Base-by-base conservation (phyloP, 2,888 invertebrate genomes). In the Dryomyza anilis region DNA sequence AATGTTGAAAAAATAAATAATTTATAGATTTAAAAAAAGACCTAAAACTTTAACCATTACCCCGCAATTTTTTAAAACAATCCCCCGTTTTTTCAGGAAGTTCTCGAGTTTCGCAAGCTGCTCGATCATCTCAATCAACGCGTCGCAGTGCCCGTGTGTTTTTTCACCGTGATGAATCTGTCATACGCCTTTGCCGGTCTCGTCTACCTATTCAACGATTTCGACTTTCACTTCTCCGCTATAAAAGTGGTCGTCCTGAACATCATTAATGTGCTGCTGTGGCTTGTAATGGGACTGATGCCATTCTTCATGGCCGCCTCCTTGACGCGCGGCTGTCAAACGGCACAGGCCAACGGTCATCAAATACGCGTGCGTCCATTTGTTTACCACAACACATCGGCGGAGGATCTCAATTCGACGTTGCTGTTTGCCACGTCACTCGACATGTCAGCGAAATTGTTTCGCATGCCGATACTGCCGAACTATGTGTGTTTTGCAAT, bases 301-400 rank as follows among this genome's bases (percentile, higher is more conserved):
- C 82, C 82, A 0, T 82, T 74, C 71, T 85, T 85, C 53, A 82
- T 92, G 89, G 93, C 93, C 19, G 90, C 93, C 0, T 86, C 91
- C 60, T 85, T 94, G 67, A 89, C 92, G 0, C 87, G 87, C 10
- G 89, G 90, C 45, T 93, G 93, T 74, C 86, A 87, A 23, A 86
- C 86, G 70, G 87, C 92, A n/a, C 89, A 89, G 79, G 86, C 86
- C 19, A 89, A 91, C 62, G 94, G 94, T 0, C 93, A 93, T 81
- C 91, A 92, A 81, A 86, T 93, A 58, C 86, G 92, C 60, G 88
- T 89, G 14, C 86, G 92, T 1, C 93, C 93, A 0, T 93, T 91
- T 78, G 89, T 92, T 2, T 92, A 93, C 83, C 91, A 92, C 79
- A 89, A 89, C 74, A 91, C 92, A 8, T 86, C 92, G 0, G 88